Conservation (phyloP, 1,140 invertebrate species). For the Chironomus tepperi region DNA sequence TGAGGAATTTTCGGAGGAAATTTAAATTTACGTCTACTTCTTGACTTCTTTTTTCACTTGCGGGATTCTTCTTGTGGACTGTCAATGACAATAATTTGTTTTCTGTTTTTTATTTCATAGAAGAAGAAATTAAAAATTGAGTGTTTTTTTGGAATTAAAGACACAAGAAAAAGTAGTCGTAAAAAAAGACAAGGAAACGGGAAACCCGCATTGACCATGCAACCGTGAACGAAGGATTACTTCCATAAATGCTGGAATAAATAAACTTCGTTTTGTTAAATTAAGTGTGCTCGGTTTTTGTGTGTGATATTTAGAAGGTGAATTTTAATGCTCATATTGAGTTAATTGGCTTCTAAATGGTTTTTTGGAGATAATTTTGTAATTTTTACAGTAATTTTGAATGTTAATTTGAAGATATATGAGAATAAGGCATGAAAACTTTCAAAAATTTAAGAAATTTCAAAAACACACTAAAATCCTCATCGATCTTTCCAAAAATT, state of each 20-base stretch:
- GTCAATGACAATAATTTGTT: background rate
- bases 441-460: too few species aligned
- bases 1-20: constrained; percentile 6
- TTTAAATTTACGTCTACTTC: background rate
- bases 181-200: background rate
- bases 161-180: background rate
- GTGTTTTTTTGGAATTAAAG: background rate
- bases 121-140: background rate
- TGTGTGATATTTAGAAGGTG: too few species aligned
- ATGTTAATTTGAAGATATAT: too few species aligned
- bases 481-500: too few species aligned
- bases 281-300: too few species aligned
- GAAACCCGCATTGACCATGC: constrained; percentile 5
- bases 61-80: background rate
- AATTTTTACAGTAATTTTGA: too few species aligned
- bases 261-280: background rate
- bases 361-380: too few species aligned
- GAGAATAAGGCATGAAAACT: too few species aligned
- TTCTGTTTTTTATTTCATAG: too few species aligned
- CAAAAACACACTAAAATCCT: too few species aligned
- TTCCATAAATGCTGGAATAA: background rate
- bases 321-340: too few species aligned
- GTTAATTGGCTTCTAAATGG: too few species aligned
- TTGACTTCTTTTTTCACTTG: background rate
- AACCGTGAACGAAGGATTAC: background rate